These are phyloP conservation scores for Lipotes vexillifer DNA, from an alignment of 2,113 vertebrate species.

Conservation along the genomic window DNA sequence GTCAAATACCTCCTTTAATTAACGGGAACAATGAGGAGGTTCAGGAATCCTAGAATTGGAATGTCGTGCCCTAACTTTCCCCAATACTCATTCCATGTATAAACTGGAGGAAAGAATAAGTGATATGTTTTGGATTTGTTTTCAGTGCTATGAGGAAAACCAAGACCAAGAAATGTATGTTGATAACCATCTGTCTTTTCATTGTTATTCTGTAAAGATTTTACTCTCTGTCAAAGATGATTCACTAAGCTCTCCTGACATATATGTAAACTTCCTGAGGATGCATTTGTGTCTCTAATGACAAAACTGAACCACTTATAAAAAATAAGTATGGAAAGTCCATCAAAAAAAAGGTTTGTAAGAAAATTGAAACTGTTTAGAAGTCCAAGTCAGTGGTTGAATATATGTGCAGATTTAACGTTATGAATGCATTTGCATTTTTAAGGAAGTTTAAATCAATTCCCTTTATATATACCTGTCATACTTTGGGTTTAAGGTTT, in stretches of 20 bases:
- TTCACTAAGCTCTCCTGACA: neutral
- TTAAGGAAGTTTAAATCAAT: conserved; percentile 55
- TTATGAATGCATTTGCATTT: conserved; percentile 70
- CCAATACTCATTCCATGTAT: neutral
- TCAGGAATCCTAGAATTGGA: neutral
- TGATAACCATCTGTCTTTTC: neutral
- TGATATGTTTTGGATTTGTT: neutral
- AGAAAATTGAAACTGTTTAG: conserved; percentile 60
- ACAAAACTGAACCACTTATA: neutral
- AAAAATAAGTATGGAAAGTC: neutral
- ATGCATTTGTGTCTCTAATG: neutral
- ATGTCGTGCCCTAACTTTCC: neutral
- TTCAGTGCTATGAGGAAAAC: neutral
- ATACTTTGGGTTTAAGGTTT: neutral
- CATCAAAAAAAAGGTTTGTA: neutral
- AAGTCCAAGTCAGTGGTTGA: conserved; percentile 35
- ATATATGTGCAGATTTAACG: conserved; percentile 56
- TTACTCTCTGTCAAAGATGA: neutral
- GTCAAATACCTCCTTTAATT: neutral
- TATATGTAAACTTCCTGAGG: neutral
- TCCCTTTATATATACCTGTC: conserved; percentile 28
- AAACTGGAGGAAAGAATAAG: neutral
- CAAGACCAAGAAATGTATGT: neutral
- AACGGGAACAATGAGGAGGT: neutral
- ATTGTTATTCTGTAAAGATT: neutral